Evolutionary conservation across 2,888 invertebrate species (phyloP).

Genomic region (Archaeoteleia sp.): DNA sequence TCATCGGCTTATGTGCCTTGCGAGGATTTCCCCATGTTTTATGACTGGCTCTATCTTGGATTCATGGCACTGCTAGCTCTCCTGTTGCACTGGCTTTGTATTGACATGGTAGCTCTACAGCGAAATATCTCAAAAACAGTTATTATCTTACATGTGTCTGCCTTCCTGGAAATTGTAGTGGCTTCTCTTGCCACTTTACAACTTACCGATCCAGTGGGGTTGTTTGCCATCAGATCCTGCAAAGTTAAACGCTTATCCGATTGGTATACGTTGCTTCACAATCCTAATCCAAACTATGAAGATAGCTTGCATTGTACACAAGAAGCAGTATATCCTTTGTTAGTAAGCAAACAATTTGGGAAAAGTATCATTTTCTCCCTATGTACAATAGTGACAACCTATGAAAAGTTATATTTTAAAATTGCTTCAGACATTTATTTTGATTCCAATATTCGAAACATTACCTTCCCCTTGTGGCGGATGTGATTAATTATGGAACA

Average conservation of each 20-base stretch:
- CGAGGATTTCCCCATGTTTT: slow-evolving; percentile 83
- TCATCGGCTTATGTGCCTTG: slow-evolving; percentile 87
- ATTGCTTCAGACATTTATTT: too few relatives aligned
- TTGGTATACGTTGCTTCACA: slow-evolving; percentile 97
- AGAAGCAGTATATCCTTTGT: slow-evolving; percentile 98
- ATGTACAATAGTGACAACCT: too few relatives aligned
- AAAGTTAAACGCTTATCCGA: slow-evolving; percentile 88
- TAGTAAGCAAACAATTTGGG: too few relatives aligned
- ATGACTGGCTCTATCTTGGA: slow-evolving; percentile 95
- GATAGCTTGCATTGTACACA: slow-evolving; percentile 94
- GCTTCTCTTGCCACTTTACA: slow-evolving; percentile 87
- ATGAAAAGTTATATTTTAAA: too few relatives aligned
- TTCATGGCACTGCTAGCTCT: slow-evolving; percentile 94
- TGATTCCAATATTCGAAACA: too few relatives aligned
- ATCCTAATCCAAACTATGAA: slow-evolving; percentile 95
- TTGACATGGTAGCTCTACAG: slow-evolving; percentile 87
- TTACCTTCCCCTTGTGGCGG: too few relatives aligned
- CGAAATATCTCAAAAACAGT: slow-evolving; percentile 86
- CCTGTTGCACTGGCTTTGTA: slow-evolving; percentile 93
- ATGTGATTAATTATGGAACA: too few relatives aligned
- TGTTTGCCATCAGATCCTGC: slow-evolving; percentile 86
- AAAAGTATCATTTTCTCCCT: too few relatives aligned
- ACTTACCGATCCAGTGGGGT: slow-evolving; percentile 88
- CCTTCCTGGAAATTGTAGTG: slow-evolving; percentile 86
- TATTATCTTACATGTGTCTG: slow-evolving; percentile 86